These are phyloP conservation scores for Archips xylosteana DNA, from an alignment of 2,888 invertebrate genomes.

Conservation along the genomic window DNA sequence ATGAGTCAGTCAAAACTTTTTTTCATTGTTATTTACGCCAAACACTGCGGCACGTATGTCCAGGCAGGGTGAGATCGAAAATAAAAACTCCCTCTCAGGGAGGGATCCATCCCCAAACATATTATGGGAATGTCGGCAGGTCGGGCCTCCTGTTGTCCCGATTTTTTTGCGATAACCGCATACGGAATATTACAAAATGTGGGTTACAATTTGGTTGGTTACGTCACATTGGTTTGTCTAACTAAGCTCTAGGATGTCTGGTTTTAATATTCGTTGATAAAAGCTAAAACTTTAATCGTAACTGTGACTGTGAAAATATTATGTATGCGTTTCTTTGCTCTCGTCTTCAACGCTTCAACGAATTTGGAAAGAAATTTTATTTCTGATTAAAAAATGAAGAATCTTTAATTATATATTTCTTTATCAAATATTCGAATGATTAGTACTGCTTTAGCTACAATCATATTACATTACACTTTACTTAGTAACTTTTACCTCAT, in stretches of 20 bases:
- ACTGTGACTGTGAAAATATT: too few relatives aligned
- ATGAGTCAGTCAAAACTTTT: slow-evolving; percentile 38
- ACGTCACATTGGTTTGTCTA: slow-evolving; percentile 36
- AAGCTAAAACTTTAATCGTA: too few relatives aligned
- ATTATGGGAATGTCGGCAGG: slow-evolving; percentile 74
- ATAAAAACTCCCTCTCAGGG: slow-evolving; percentile 75
- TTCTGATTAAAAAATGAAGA: too few relatives aligned
- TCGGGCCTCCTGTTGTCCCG: slow-evolving; percentile 64
- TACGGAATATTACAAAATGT: slow-evolving; percentile 46
- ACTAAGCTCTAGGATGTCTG: background rate
- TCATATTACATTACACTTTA: too few relatives aligned
- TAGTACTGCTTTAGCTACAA: too few relatives aligned
- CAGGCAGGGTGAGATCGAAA: slow-evolving; percentile 75
- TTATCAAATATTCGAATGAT: too few relatives aligned
- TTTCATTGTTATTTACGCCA: slow-evolving; percentile 46
- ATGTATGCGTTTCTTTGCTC: too few relatives aligned
- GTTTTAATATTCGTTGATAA: too few relatives aligned
- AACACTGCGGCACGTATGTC: slow-evolving; percentile 67
- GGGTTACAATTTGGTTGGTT: slow-evolving; percentile 41
- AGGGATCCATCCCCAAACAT: slow-evolving; percentile 76
- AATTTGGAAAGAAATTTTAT: too few relatives aligned
- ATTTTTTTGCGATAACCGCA: slow-evolving; percentile 69
- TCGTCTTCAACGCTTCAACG: too few relatives aligned
- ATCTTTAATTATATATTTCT: too few relatives aligned
- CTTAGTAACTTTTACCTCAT: background rate